Percentiles rank a stretch among this genome's conserved stretches.
phyloP scores from a whole-genome alignment of 2,797 vertebrate genomes.

The Molossus molossus region DNA sequence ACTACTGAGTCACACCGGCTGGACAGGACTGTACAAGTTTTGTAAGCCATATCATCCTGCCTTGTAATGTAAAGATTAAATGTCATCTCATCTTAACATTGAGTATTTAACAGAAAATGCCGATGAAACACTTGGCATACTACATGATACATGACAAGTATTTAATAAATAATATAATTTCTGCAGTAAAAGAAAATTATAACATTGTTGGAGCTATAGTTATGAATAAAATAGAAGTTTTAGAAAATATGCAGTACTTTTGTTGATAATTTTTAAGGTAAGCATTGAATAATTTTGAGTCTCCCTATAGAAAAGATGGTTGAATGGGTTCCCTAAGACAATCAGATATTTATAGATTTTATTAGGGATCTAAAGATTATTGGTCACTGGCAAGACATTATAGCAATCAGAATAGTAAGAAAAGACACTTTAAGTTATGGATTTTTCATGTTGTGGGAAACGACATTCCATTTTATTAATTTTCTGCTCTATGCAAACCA shows the following conservation, averaged over 20 bases:
- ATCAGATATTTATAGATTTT: neutral
- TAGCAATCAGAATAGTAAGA: conserved; percentile 4
- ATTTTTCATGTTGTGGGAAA: neutral
- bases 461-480: conserved; percentile 1
- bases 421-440: neutral
- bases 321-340: conserved; percentile 24
- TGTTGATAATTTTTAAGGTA: conserved; percentile 5
- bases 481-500: neutral
- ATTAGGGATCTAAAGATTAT: neutral
- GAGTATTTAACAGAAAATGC: conserved; percentile 25
- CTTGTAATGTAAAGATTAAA: neutral
- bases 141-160: neutral
- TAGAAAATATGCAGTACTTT: neutral
- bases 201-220: neutral
- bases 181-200: conserved; percentile 10
- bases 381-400: neutral
- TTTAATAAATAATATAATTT: conserved; percentile 42
- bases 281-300: neutral
- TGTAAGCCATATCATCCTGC: neutral
- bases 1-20: no score
- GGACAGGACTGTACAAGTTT: neutral
- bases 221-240: neutral
- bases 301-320: conserved; percentile 41
- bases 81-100: neutral
- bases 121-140: neutral